phyloP scores from a whole-genome alignment of 1,140 invertebrate genomes.

The Drosophila kepulauana region DNA sequence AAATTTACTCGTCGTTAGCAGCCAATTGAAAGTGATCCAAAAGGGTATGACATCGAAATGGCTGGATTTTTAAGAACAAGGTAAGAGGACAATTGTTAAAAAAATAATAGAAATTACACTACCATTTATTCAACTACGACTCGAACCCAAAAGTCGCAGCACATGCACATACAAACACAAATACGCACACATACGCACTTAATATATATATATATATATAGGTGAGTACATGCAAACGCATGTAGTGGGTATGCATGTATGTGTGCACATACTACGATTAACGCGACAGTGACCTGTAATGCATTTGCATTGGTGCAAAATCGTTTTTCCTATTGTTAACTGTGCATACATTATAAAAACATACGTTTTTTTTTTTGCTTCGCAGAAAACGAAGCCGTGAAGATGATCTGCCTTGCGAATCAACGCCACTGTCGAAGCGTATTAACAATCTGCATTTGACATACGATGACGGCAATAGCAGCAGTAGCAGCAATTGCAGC shows the following conservation, averaged over 20 bases:
- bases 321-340: constrained; percentile 1
- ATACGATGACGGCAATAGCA: constrained; percentile 74
- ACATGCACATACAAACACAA: constrained; percentile 27
- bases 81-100: constrained; percentile 18
- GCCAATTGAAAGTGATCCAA: constrained; percentile 4
- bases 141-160: neutral
- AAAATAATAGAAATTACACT: no score
- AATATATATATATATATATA: constrained; percentile 9
- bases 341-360: neutral
- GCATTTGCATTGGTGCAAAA: constrained; percentile 21
- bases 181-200: constrained; percentile 7
- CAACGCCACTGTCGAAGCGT: constrained; percentile 78
- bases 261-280: no score
- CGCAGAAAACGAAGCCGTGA: constrained; percentile 81
- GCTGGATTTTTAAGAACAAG: constrained; percentile 64
- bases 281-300: constrained; percentile 39
- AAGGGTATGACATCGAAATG: constrained; percentile 58
- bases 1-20: neutral
- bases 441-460: constrained; percentile 83
- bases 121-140: constrained; percentile 25
- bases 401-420: constrained; percentile 76
- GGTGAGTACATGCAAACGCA: neutral
- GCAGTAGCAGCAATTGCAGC: constrained; percentile 70
- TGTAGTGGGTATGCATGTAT: no score
- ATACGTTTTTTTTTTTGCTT: neutral